Base-by-base conservation (phyloP, 1,140 invertebrate genomes). In the Brachionus rotundiformis region DNA sequence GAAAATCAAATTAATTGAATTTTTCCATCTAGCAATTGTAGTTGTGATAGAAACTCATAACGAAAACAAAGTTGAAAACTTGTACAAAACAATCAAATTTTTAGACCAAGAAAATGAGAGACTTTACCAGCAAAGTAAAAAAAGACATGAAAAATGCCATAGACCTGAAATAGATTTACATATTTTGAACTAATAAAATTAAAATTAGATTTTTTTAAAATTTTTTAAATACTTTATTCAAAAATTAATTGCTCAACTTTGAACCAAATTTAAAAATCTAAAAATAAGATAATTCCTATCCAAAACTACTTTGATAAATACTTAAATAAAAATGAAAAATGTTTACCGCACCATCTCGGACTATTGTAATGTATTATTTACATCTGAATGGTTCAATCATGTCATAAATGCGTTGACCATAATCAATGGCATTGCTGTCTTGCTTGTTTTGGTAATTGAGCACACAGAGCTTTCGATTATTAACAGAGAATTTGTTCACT, bases 11-110 rank as follows among this genome's bases (percentile, higher is more conserved):
- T 23, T 73, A 25, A 44, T 16, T 39, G 7, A 41, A 33, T 11
- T 16, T 2, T 25, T 73, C 1, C 16, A 10, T 73, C 11, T 44
- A 73, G 68, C 33, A 25, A 73, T 73, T 44, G 33, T 73, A 41
- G 23, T 73, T 4, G 16, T 44, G 6, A 73, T 73, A 16, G 68
- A 73, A n/a, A 73, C 39, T 25, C 36, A 44, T 10, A 73, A 73
- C 25, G 68, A 73, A 44, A 73, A 73, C 19, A 73, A 73, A 41
- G 41, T 73, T 25, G 68, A 73, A 73, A 73, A 73, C n/a, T 73
- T 73, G 23, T 73, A 73, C 19, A 73, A 73, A 73, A 73, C 68
- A 47, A 44, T 73, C 4, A 73, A 73, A 25, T 73, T 41, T 11
- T 41, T 73, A 8, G 68, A 73, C 36, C 19, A 25, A 25, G 41